A percentile compares a stretch with the other conserved stretches of the same genome.
These are phyloP conservation scores for Coelopa pilipes DNA, from an alignment of 2,888 invertebrate genomes.

Conservation along the genomic window DNA sequence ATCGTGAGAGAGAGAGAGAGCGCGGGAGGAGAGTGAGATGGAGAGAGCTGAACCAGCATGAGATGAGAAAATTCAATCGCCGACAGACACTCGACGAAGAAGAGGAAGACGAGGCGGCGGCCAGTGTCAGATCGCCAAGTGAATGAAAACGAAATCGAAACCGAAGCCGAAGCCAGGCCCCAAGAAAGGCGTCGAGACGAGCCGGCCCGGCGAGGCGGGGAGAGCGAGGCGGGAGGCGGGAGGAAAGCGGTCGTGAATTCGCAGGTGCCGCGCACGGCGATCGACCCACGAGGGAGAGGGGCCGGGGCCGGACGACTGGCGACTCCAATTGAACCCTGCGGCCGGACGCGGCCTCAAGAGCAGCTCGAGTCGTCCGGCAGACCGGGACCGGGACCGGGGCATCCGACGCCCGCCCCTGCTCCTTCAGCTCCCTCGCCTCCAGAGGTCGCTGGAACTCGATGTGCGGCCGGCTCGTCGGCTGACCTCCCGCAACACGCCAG, in stretches of 20 bases:
- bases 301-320: background rate
- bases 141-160: background rate
- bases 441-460: too few relatives aligned
- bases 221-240: background rate
- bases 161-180: background rate
- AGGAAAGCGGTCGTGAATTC: background rate
- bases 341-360: background rate
- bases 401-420: too few relatives aligned
- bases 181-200: background rate
- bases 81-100: background rate
- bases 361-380: background rate
- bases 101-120: background rate
- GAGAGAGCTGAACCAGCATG: background rate
- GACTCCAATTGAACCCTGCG: background rate
- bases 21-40: background rate
- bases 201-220: too few relatives aligned
- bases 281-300: background rate
- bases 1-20: background rate
- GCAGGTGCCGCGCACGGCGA: background rate
- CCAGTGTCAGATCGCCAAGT: too few relatives aligned
- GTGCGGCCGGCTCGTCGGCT: too few relatives aligned
- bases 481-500: too few relatives aligned
- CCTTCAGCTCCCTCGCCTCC: too few relatives aligned
- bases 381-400: too few relatives aligned
- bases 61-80: background rate